phyloP scores from a whole-genome alignment of 2,113 vertebrate genomes.

The Macrotis lagotis region DNA sequence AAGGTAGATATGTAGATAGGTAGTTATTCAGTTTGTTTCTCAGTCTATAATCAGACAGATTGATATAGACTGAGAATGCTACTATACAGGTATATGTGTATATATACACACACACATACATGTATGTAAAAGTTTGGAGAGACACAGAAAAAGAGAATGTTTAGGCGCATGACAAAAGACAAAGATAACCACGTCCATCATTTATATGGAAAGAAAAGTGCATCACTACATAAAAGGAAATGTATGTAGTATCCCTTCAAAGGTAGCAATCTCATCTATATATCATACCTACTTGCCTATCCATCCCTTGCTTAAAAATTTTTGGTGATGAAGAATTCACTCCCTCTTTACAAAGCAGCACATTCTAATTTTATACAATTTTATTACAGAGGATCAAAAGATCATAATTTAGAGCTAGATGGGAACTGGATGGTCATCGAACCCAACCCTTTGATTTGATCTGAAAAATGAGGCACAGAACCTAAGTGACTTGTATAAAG shows the following conservation, averaged over 20 bases:
- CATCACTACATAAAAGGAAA: neutral
- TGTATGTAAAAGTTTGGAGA: too few relatives aligned
- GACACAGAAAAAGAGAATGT: neutral
- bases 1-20: neutral
- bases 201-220: neutral
- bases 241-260: neutral
- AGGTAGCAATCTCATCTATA: neutral
- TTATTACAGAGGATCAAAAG: neutral
- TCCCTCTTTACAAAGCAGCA: neutral
- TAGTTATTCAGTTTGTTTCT: too few relatives aligned
- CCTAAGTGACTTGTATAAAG: neutral
- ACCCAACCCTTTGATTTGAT: neutral
- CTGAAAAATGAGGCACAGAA: neutral
- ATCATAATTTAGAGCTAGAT: neutral
- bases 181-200: neutral
- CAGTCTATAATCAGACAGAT: too few relatives aligned
- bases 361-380: neutral
- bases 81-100: neutral
- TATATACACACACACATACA: too few relatives aligned
- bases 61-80: neutral
- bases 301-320: neutral
- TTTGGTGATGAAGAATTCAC: neutral
- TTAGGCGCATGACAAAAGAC: neutral
- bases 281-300: neutral
- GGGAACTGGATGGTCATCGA: neutral